Conservation (phyloP, 2,797 vertebrate genomes). For the Lacerta viridis region DNA sequence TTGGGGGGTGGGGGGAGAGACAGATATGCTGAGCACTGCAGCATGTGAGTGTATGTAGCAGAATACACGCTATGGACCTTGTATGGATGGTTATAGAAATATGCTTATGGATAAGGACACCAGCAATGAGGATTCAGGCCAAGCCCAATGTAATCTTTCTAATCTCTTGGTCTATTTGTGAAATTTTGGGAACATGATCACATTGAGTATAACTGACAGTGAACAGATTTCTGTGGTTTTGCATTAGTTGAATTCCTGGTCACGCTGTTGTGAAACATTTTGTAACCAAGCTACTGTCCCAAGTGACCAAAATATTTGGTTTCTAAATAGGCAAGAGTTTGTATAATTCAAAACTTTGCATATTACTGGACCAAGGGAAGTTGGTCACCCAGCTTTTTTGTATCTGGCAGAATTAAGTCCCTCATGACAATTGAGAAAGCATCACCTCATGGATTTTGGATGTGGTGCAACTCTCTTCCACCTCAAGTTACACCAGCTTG, state of each 20-base stretch:
- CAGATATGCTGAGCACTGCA: neutral
- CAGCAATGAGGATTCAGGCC: neutral
- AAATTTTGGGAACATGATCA: neutral
- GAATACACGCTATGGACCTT: too few relatives aligned
- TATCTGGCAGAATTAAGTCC: neutral
- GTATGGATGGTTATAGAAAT: neutral
- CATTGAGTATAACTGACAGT: neutral
- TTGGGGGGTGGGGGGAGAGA: neutral
- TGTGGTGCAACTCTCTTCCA: neutral
- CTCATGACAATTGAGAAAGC: neutral
- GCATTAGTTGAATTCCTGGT: neutral
- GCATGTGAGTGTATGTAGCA: neutral
- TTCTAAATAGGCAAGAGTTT: neutral
- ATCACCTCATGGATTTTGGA: neutral
- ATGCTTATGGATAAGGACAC: neutral
- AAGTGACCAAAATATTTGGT: neutral
- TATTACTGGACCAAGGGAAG: neutral
- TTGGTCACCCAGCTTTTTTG: neutral
- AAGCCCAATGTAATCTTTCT: neutral
- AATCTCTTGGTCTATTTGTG: neutral
- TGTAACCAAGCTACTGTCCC: neutral
- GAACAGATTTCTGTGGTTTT: neutral
- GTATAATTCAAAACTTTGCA: neutral
- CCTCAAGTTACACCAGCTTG: neutral
- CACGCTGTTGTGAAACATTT: slow-evolving; percentile 7